These are phyloP conservation scores for Nanorana parkeri DNA, from an alignment of 2,113 vertebrate species.

Conservation along the genomic window DNA sequence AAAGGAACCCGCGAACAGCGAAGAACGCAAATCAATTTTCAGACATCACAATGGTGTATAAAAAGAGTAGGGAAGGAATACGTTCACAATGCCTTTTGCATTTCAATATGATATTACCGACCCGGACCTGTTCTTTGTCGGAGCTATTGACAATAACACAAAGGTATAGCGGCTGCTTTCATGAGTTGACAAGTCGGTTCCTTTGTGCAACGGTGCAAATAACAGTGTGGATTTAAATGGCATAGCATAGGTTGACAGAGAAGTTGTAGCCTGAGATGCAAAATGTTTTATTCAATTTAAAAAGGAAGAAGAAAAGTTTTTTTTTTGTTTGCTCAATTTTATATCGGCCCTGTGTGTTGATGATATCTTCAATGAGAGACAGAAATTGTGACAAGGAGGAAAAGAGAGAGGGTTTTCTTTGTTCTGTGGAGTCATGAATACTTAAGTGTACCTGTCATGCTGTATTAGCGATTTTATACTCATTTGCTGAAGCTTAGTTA, in stretches of 20 bases:
- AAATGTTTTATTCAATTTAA: not conserved
- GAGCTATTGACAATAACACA: slow-evolving; percentile 41
- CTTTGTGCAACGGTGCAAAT: slow-evolving; percentile 16
- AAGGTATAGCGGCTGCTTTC: not conserved
- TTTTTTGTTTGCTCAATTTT: not conserved
- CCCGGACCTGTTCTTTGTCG: slow-evolving; percentile 6
- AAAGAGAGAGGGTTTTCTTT: slow-evolving; percentile 58
- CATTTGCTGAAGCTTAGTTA: not conserved
- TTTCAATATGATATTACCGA: slow-evolving; percentile 28
- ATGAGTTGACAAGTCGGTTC: slow-evolving; percentile 2
- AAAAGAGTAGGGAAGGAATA: slow-evolving; percentile 18
- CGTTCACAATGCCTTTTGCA: slow-evolving; percentile 19
- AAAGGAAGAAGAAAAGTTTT: not conserved
- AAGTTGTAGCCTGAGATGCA: not conserved
- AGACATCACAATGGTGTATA: slow-evolving; percentile 13
- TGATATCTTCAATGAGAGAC: slow-evolving; percentile 41
- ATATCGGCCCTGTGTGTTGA: not conserved
- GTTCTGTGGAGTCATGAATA: slow-evolving; percentile 62
- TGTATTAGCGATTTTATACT: slow-evolving; percentile 58
- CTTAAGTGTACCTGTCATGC: slow-evolving; percentile 66
- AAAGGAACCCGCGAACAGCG: not conserved
- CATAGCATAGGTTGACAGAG: not conserved
- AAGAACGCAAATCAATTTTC: slow-evolving; percentile 17
- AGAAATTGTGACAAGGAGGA: slow-evolving; percentile 53
- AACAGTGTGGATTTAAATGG: slow-evolving; percentile 12